Evolutionary conservation across 2,113 vertebrate species (phyloP).

Genomic region (Puffinus mauretanicus): DNA sequence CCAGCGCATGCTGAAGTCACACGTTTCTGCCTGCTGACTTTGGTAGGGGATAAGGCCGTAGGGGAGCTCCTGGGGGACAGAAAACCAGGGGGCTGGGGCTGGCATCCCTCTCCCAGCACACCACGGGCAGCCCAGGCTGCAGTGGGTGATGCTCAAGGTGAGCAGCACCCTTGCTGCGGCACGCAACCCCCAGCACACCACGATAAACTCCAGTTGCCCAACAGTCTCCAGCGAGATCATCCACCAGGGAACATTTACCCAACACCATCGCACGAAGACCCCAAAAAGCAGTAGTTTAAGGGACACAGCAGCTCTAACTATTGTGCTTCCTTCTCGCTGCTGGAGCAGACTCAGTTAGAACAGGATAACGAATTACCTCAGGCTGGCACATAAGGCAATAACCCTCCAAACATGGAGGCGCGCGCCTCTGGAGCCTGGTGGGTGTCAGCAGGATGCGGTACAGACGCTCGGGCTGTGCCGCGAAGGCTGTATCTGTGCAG

Average conservation of each 20-base stretch:
- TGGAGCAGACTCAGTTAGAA: background rate
- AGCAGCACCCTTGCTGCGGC: background rate
- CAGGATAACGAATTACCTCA: background rate
- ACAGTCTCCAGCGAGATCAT: background rate
- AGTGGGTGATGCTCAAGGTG: accelerated
- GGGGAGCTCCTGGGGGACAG: background rate
- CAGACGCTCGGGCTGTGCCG: background rate
- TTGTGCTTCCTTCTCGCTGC: background rate
- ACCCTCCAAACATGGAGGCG: background rate
- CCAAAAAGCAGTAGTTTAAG: background rate
- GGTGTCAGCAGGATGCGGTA: background rate
- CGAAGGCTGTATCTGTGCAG: background rate
- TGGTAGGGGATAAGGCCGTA: background rate
- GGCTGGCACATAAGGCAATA: background rate
- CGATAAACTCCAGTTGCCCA: background rate
- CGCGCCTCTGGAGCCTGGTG: accelerated
- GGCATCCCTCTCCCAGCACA: background rate
- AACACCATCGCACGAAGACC: background rate
- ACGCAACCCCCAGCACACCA: background rate
- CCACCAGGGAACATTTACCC: background rate
- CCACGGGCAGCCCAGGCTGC: background rate
- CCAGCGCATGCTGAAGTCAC: background rate
- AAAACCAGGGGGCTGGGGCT: background rate
- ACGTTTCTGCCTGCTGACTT: background rate
- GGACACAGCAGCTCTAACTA: background rate